These are phyloP conservation scores for Drosophila atroscutellata DNA, from an alignment of 2,888 invertebrate genomes.

Conservation along the genomic window DNA sequence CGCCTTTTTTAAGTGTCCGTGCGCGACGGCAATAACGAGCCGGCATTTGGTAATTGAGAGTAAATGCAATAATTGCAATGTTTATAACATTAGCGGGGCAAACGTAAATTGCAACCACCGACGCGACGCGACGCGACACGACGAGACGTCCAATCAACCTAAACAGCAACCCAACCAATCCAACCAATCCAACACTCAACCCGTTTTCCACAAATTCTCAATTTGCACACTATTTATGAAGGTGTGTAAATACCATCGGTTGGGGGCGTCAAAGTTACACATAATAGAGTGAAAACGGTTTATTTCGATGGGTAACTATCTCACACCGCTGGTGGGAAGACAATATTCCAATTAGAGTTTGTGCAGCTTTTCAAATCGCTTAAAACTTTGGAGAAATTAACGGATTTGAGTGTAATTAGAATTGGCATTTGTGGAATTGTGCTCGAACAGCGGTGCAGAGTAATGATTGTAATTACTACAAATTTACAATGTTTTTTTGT, in stretches of 20 bases:
- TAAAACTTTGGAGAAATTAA: conserved; percentile 13
- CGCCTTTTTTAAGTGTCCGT: conserved; percentile 73
- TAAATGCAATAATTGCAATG: conserved; percentile 81
- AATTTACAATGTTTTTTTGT: neutral
- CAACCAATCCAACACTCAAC: conserved; percentile 51
- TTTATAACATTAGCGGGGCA: conserved; percentile 72
- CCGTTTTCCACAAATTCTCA: conserved; percentile 49
- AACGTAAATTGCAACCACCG: conserved; percentile 71
- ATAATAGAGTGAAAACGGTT: conserved; percentile 52
- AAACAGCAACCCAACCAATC: conserved; percentile 7
- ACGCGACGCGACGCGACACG: conserved; percentile 50
- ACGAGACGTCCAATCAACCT: conserved; percentile 12
- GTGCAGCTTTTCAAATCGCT: conserved; percentile 16
- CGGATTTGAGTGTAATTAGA: conserved; percentile 20
- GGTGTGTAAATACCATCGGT: neutral
- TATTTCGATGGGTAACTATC: conserved; percentile 1
- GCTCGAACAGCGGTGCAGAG: conserved; percentile 2
- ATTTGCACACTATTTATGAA: conserved; percentile 40
- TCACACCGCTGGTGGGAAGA: conserved; percentile 44
- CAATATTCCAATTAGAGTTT: conserved; percentile 32
- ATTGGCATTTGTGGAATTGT: conserved; percentile 22
- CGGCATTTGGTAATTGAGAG: conserved; percentile 73
- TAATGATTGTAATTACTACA: neutral
- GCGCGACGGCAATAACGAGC: conserved; percentile 70
- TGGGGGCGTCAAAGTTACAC: conserved; percentile 40